Evolutionary conservation across 2,113 vertebrate species (phyloP).

Genomic region (Podarcis raffonei): DNA sequence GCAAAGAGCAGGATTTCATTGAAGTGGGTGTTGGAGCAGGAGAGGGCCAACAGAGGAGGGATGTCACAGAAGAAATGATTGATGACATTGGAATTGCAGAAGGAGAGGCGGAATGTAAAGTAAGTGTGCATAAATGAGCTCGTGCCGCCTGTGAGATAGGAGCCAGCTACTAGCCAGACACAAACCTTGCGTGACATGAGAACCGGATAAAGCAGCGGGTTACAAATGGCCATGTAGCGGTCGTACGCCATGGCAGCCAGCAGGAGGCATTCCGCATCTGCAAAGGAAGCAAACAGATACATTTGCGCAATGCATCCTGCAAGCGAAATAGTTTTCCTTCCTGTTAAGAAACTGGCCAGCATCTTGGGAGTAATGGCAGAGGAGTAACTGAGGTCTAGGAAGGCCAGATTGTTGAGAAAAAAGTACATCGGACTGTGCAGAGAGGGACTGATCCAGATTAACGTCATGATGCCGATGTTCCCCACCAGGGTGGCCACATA

Average conservation of each 20-base stretch:
- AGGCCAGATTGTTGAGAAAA: constrained; percentile 59
- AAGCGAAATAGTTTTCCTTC: constrained; percentile 43
- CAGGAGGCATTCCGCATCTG: constrained; percentile 52
- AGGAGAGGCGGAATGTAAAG: constrained; percentile 36
- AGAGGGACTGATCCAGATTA: constrained; percentile 18
- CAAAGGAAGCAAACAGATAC: constrained; percentile 58
- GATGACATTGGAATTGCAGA: constrained; percentile 45
- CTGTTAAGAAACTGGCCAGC: constrained; percentile 54
- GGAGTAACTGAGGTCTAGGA: constrained; percentile 65
- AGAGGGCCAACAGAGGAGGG: constrained; percentile 49
- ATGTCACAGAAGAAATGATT: constrained; percentile 68
- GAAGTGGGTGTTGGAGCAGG: constrained; percentile 13
- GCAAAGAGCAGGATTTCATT: constrained; percentile 54
- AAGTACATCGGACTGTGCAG: constrained; percentile 64
- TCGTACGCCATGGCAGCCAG: constrained; percentile 60
- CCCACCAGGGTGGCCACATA: constrained; percentile 45
- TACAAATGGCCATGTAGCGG: constrained; percentile 47
- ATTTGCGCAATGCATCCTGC: constrained; percentile 52
- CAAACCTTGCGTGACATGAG: constrained; percentile 42
- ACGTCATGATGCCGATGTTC: constrained; percentile 45
- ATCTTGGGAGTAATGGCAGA: constrained; percentile 58
- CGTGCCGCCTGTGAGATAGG: constrained; percentile 21
- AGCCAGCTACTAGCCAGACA: background rate
- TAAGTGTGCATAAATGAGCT: constrained; percentile 48
- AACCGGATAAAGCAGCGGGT: constrained; percentile 33